Evolutionary conservation across 92 coral and sea anemone genomes (phyloP), one percentile per base, ranked within the genome.

Genomic region (Zoanthus sansibaricus): DNA sequence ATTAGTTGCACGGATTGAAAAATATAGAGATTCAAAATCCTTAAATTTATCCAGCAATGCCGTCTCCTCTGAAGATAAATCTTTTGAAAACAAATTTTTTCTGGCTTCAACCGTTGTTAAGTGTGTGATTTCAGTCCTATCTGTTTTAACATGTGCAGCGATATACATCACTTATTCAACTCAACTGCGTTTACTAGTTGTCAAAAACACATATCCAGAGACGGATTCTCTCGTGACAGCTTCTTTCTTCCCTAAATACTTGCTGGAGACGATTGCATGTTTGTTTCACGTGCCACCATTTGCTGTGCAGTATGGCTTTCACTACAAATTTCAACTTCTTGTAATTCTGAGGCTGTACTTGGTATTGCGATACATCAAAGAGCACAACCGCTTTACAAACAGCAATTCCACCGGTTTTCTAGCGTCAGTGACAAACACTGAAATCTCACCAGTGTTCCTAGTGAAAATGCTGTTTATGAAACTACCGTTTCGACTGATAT

Each of bases 371-470:
- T 95, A 93, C 70, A 77, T 95, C 68, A 93, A 90, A 87, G 99
- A 97, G 87, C 93, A 96, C 84, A 97, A 92, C 76, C 88, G 91
- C 76, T 93, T 97, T 56, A 94, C 95, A 49, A 93, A 94, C 86
- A 97, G 94, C 77, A 94, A 92, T 69, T 91, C 98, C 7, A 95
- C 98, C 45, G 91, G 90, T 7, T 62, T 97, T 72, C 90, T 97
- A 33, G 99, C 99, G 3, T 97, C 99, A 14, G 98, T 97, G 9
- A 97, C 98, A 21, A 90, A 93, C 72, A 97, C 99, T 17, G 99
- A 97, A 48, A 92, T 97, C 7, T 92, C 98, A 21, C 91, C 98
- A 32, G 85, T 90, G 75, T 97, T 97, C 89, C 90, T 97, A 46
- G 93, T 95, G 75, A 97, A 97, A 72, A 91, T 96, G 32, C 93